Conservation (phyloP, 2,888 invertebrate genomes). For the Polymixis flavicincta region DNA sequence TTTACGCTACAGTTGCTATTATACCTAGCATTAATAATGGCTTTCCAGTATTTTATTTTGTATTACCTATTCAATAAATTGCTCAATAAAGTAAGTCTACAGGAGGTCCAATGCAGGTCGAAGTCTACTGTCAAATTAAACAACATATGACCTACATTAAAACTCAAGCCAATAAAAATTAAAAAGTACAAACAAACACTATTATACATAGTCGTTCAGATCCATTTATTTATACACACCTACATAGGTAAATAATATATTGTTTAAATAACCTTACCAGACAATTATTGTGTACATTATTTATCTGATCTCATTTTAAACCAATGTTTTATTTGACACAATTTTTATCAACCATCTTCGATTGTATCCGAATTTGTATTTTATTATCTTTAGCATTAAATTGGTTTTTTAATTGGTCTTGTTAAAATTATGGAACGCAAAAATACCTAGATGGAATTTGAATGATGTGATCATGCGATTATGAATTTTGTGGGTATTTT, state of each 20-base stretch:
- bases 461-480: no score
- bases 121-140: constrained; percentile 2
- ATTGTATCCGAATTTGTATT: not conserved
- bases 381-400: not conserved
- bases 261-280: not conserved
- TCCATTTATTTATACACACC: not conserved
- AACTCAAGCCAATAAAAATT: not conserved
- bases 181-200: not conserved
- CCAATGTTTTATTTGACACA: not conserved
- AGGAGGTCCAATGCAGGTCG: not conserved
- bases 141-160: not conserved
- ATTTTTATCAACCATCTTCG: not conserved
- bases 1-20: no score
- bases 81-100: constrained; percentile 2
- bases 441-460: not conserved
- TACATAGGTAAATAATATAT: not conserved
- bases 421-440: not conserved
- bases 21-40: not conserved
- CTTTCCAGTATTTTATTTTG: not conserved
- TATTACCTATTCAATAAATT: not conserved
- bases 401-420: not conserved
- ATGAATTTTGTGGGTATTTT: not conserved
- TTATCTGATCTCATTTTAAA: not conserved
- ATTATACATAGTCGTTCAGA: not conserved
- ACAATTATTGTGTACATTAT: not conserved